Conservation (phyloP, 2,797 vertebrate genomes). For the Xenentodon cancila region DNA sequence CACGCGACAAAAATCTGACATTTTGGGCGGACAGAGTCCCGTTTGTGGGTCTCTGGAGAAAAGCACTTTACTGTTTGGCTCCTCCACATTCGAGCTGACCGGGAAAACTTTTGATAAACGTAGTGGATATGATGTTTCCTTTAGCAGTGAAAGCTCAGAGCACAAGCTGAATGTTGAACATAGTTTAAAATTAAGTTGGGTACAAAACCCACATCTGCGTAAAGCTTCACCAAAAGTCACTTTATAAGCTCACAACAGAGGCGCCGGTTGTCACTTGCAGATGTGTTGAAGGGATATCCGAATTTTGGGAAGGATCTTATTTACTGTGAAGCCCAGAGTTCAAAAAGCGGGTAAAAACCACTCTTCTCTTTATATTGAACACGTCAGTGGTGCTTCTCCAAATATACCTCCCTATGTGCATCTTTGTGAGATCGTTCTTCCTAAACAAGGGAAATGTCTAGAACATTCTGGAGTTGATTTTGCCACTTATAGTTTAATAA, state of each 20-base stretch:
- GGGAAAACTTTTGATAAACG: slow-evolving; percentile 17
- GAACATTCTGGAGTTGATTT: no score
- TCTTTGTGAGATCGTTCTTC: no score
- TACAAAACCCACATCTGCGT: slow-evolving; percentile 5
- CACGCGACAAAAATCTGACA: slow-evolving; percentile 27
- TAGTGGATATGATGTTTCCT: slow-evolving; percentile 6
- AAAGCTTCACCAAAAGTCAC: background rate
- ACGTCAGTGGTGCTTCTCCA: no score
- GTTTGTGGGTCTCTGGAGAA: background rate
- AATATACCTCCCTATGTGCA: no score
- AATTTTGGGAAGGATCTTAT: no score
- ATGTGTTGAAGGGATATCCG: background rate
- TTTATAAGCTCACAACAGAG: slow-evolving; percentile 17
- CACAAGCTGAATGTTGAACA: slow-evolving; percentile 5
- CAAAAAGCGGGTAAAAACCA: no score
- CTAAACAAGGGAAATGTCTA: no score
- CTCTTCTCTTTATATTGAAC: no score
- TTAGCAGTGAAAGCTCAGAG: slow-evolving; percentile 11
- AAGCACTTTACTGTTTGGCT: slow-evolving; percentile 11
- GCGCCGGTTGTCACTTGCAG: slow-evolving; percentile 18
- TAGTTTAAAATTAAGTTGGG: slow-evolving; percentile 2
- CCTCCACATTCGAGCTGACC: slow-evolving; percentile 3
- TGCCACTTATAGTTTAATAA: no score
- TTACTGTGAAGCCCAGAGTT: no score
- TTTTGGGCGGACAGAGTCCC: slow-evolving; percentile 9